These are phyloP conservation scores for Malacoctenus gilli DNA, from an alignment of 2,797 vertebrate species.

Conservation along the genomic window DNA sequence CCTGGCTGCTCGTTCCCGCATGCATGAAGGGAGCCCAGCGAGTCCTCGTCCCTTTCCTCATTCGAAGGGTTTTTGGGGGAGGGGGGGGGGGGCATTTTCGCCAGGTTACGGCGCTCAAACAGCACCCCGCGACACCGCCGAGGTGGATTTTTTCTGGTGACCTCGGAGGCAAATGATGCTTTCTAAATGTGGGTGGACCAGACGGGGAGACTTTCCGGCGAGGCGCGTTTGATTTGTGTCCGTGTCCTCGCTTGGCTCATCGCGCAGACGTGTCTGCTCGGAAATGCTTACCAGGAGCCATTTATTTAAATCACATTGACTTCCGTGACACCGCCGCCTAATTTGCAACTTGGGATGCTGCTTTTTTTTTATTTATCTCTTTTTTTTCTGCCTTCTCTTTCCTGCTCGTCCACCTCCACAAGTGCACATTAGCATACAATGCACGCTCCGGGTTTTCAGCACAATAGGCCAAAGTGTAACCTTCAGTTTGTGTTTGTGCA, in stretches of 20 bases:
- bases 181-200: slow-evolving; percentile 25
- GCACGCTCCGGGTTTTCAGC: slow-evolving; percentile 11
- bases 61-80: neutral
- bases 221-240: slow-evolving; percentile 36
- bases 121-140: too few species aligned
- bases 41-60: neutral
- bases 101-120: slow-evolving; percentile 8
- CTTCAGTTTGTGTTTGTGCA: slow-evolving; percentile 15
- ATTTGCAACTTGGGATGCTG: slow-evolving; percentile 56
- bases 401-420: slow-evolving; percentile 54
- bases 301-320: slow-evolving; percentile 64
- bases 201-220: slow-evolving; percentile 14
- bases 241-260: slow-evolving; percentile 32
- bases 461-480: slow-evolving; percentile 31
- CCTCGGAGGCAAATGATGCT: slow-evolving; percentile 13
- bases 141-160: slow-evolving; percentile 13
- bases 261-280: slow-evolving; percentile 31
- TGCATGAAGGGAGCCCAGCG: slow-evolving; percentile 6
- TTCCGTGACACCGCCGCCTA: slow-evolving; percentile 52
- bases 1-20: slow-evolving; percentile 5
- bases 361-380: slow-evolving; percentile 5
- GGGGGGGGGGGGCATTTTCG: slow-evolving; percentile 1
- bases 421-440: slow-evolving; percentile 55
- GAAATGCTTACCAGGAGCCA: slow-evolving; percentile 35
- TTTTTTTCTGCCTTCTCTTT: neutral